Evolutionary conservation across 2,113 vertebrate species (phyloP).

Genomic region (Hemichromis elongatus): DNA sequence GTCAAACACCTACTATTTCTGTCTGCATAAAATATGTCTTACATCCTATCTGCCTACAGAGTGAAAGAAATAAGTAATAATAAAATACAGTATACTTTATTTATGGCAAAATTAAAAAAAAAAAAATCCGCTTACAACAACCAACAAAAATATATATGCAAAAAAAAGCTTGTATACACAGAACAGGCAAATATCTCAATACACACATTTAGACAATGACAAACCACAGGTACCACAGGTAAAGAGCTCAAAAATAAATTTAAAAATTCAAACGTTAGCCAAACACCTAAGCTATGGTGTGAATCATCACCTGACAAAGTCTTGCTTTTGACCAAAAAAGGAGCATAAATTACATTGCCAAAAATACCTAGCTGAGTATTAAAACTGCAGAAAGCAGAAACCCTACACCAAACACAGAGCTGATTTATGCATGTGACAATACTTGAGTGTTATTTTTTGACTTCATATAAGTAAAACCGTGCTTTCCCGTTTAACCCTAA

Average conservation of each 20-base stretch:
- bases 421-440: neutral
- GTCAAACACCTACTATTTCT: too few species aligned
- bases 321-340: neutral
- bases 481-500: neutral
- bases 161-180: neutral
- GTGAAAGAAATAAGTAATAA: accelerated
- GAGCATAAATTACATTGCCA: neutral
- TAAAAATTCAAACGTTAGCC: neutral
- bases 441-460: accelerated
- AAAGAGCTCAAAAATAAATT: accelerated
- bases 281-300: neutral
- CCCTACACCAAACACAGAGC: accelerated
- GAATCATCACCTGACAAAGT: neutral
- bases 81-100: neutral
- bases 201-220: neutral
- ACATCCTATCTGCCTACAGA: neutral
- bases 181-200: neutral
- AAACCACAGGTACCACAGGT: neutral
- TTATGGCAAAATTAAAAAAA: accelerated
- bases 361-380: neutral
- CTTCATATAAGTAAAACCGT: accelerated
- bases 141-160: neutral
- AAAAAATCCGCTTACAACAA: neutral
- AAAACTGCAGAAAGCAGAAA: neutral
- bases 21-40: neutral